These are phyloP conservation scores for Leptopterna dolabrata DNA, from an alignment of 2,888 invertebrate species.

Conservation along the genomic window DNA sequence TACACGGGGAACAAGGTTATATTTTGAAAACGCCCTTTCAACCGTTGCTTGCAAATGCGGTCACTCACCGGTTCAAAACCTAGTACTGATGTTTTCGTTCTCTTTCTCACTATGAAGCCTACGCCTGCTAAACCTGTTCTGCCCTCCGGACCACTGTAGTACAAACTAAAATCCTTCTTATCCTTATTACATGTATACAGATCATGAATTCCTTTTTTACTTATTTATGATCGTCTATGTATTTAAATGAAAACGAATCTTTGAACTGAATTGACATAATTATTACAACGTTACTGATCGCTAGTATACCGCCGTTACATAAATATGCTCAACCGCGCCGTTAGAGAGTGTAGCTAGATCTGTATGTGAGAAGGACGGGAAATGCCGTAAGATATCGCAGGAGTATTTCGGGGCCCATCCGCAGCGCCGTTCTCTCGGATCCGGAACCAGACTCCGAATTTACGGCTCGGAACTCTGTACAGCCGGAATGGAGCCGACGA, in stretches of 20 bases:
- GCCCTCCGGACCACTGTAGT: not conserved
- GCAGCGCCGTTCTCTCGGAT: not conserved
- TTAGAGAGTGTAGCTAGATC: no score
- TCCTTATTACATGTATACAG: no score
- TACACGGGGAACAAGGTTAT: not conserved
- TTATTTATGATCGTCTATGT: no score
- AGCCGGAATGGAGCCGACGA: no score
- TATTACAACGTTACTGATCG: no score
- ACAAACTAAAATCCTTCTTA: not conserved
- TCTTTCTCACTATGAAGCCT: not conserved
- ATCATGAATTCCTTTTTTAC: no score
- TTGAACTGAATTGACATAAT: no score
- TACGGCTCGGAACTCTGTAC: not conserved
- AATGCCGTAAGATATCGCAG: not conserved
- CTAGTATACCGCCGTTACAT: no score
- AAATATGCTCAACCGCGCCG: no score
- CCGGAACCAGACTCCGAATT: not conserved
- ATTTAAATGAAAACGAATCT: no score
- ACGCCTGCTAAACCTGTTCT: not conserved
- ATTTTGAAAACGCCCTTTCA: not conserved
- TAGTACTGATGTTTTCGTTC: not conserved
- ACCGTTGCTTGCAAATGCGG: not conserved
- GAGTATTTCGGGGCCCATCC: not conserved
- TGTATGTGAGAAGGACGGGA: no score
- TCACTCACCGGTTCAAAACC: not conserved